Base-by-base conservation (phyloP, 1,140 invertebrate genomes). In the Calliphora vicina region DNA sequence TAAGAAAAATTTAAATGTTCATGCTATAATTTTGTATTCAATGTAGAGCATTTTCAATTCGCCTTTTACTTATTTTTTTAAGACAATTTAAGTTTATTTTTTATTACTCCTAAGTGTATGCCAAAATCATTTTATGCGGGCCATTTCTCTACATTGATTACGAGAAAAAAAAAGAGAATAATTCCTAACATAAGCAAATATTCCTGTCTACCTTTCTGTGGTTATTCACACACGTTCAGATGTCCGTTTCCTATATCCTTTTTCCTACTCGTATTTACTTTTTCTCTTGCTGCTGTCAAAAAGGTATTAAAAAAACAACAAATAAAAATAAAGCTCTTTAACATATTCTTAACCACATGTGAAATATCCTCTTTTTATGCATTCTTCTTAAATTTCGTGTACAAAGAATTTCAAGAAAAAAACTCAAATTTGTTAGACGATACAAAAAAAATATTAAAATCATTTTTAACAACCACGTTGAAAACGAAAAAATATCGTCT, bases 301-400 rank as follows among this genome's bases (percentile, higher is more conserved):
- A 57, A 57, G 15, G 13, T 57, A 15, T 6, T n/a, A 15, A n/a
- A 57, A 57, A 57, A 17, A 57, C 1, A 15, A 57, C 15, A 57
- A 5, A 57, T 6, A 67, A 67, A 67, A 20, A 67, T 25, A 67
- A 25, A 67, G 61, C n/a, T 25, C 20, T 67, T 67, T 23, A 67
- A 67, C 61, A 67, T 67, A 67, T 67, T 67, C 23, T 67, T 67
- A 67, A 67, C 61, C n/a, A 67, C 61, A 67, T 67, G 25, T 67
- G 50, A 57, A 67, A 10, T 67, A 67, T 67, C 8, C 9, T 23
- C 25, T 57, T 17, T n/a, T 57, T 57, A 17, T 57, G 15, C 50
- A n/a, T 57, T 15, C 23, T 67, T 23, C 61, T 57, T 12, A 67
- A 67, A 67, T 57, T 57, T 20, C 20, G 6, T 67, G 9, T 20